phyloP scores from a whole-genome alignment of 2,113 vertebrate genomes.

The Promerops cafer region DNA sequence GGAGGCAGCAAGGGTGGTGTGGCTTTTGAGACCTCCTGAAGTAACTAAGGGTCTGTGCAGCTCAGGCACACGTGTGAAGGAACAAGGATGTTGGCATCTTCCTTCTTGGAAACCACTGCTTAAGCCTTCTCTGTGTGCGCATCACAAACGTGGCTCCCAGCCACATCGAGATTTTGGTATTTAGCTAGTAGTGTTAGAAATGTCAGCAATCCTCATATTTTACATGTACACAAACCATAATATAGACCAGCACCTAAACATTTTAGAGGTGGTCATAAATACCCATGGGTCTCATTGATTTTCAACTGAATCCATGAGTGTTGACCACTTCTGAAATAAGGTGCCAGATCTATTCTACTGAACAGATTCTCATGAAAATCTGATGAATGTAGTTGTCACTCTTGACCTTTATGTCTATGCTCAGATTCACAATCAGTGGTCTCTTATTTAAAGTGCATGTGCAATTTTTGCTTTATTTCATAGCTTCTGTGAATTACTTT shows the following conservation, averaged over 20 bases:
- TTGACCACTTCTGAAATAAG: neutral
- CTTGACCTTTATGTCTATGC: slow-evolving; percentile 37
- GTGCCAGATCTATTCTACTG: neutral
- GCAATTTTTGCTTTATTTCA: slow-evolving; percentile 22
- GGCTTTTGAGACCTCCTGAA: neutral
- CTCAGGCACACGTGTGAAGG: neutral
- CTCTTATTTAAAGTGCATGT: neutral
- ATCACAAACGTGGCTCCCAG: neutral
- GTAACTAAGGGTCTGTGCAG: neutral
- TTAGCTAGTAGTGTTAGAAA: neutral
- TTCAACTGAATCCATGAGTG: neutral
- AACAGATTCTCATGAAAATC: neutral
- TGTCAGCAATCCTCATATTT: neutral
- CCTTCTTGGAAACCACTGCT: neutral
- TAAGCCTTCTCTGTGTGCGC: neutral
- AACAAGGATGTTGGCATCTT: neutral
- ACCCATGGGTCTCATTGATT: neutral
- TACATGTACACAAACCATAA: neutral
- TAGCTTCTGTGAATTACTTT: neutral
- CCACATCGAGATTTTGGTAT: neutral
- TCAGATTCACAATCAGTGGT: neutral
- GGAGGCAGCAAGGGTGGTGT: neutral
- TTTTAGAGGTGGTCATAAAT: neutral
- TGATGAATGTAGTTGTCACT: slow-evolving; percentile 43
- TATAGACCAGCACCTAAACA: neutral